Conservation (phyloP, 2,888 invertebrate genomes). For the Dilophus febrilis region DNA sequence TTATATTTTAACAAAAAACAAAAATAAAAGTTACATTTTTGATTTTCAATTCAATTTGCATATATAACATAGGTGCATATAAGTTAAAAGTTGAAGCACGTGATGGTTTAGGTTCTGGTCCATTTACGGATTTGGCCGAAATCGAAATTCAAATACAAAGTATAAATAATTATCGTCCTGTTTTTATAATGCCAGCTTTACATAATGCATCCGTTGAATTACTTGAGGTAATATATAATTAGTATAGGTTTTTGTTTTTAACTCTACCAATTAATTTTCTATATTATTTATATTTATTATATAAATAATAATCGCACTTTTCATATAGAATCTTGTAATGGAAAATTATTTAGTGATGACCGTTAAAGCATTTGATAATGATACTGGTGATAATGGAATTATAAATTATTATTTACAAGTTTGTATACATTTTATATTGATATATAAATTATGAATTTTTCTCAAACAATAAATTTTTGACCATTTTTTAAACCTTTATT, state of each 20-base stretch:
- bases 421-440: background rate
- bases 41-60: background rate
- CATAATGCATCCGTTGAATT: conserved; percentile 64
- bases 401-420: conserved; percentile 67
- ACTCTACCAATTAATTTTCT: conserved; percentile 2
- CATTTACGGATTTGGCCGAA: conserved; percentile 45
- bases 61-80: conserved; percentile 32
- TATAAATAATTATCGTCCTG: conserved; percentile 68
- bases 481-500: background rate
- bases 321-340: conserved; percentile 48
- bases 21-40: too few species aligned
- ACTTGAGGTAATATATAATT: conserved; percentile 44
- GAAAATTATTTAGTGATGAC: conserved; percentile 62
- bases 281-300: background rate
- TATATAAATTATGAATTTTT: background rate
- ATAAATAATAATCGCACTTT: conserved; percentile 1
- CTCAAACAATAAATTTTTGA: background rate
- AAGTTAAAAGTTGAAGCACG: conserved; percentile 54
- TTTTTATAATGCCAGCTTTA: conserved; percentile 58
- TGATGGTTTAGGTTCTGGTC: conserved; percentile 52
- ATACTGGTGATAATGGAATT: conserved; percentile 66
- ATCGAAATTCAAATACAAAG: conserved; percentile 60
- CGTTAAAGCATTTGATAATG: conserved; percentile 66
- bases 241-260: background rate
- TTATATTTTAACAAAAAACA: background rate